Conservation (phyloP, 1,140 invertebrate genomes). For the Pollicipes pollicipes region DNA sequence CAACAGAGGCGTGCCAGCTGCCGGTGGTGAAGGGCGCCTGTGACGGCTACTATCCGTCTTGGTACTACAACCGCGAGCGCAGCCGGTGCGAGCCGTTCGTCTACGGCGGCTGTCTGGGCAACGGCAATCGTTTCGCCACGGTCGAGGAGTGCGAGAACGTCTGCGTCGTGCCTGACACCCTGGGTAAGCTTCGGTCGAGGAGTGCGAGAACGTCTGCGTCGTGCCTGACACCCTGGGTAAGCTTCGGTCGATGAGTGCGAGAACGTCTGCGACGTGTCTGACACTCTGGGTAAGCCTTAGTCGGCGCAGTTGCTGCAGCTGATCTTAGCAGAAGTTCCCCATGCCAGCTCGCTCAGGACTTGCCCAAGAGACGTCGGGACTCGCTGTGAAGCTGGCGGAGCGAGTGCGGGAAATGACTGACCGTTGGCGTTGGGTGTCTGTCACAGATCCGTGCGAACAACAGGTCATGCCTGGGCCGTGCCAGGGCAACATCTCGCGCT, state of each 20-base stretch:
- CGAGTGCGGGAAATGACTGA: too few relatives aligned
- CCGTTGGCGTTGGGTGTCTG: too few relatives aligned
- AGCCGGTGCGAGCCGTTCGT: constrained; percentile 54
- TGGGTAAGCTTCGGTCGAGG: too few relatives aligned
- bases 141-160: constrained; percentile 59
- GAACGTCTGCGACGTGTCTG: neutral
- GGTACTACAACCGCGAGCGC: constrained; percentile 59
- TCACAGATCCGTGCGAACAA: constrained; percentile 57
- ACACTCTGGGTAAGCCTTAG: neutral
- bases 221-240: neutral
- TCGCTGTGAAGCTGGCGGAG: too few relatives aligned
- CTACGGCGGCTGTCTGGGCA: constrained; percentile 50
- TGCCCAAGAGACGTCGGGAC: too few relatives aligned
- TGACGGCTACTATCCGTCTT: constrained; percentile 53
- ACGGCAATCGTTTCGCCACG: constrained; percentile 69
- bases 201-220: neutral
- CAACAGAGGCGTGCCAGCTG: constrained; percentile 55
- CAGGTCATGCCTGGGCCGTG: constrained; percentile 62
- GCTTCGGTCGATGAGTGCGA: neutral
- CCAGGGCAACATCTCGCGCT: constrained; percentile 56
- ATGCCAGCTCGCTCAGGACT: too few relatives aligned
- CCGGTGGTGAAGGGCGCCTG: constrained; percentile 71
- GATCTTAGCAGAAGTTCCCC: too few relatives aligned
- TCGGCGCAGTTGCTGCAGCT: too few relatives aligned
- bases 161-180: constrained; percentile 32